A percentile compares a stretch with the other conserved stretches of the same genome.
Conservation (phyloP, 1,140 invertebrate species). For the Zaprionus ornatus region DNA sequence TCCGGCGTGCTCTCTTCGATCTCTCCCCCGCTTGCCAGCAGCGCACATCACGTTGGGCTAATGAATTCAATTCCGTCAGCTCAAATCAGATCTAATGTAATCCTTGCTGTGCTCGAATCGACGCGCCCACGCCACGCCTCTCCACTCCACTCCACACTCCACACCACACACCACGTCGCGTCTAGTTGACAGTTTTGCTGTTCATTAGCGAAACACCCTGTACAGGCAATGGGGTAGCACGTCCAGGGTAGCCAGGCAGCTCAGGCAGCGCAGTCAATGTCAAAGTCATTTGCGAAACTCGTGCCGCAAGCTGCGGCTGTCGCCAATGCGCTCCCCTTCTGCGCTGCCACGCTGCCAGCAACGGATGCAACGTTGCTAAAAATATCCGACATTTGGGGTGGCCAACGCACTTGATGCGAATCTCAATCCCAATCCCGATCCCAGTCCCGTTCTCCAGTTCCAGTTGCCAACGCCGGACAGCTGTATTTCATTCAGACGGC, state of each 20-base stretch:
- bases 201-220: slow-evolving; percentile 41
- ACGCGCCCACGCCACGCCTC: background rate
- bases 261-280: slow-evolving; percentile 59
- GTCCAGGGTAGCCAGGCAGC: background rate
- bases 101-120: background rate
- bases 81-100: slow-evolving; percentile 33
- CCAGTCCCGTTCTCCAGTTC: background rate
- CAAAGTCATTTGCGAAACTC: slow-evolving; percentile 46
- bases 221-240: background rate
- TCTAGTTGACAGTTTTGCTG: slow-evolving; percentile 57
- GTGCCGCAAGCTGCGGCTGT: slow-evolving; percentile 1
- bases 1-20: background rate
- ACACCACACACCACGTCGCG: background rate
- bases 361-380: slow-evolving; percentile 63
- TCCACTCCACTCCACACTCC: background rate
- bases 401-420: slow-evolving; percentile 14
- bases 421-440: background rate
- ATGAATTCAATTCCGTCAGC: slow-evolving; percentile 48
- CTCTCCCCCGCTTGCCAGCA: background rate
- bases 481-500: slow-evolving; percentile 55
- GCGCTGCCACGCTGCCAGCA: slow-evolving; percentile 20
- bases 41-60: slow-evolving; percentile 12
- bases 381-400: slow-evolving; percentile 62
- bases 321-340: slow-evolving; percentile 33
- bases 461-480: slow-evolving; percentile 48